Evolutionary conservation across 2,797 vertebrate genomes (phyloP).

Genomic region (Rhynchotus rufescens): DNA sequence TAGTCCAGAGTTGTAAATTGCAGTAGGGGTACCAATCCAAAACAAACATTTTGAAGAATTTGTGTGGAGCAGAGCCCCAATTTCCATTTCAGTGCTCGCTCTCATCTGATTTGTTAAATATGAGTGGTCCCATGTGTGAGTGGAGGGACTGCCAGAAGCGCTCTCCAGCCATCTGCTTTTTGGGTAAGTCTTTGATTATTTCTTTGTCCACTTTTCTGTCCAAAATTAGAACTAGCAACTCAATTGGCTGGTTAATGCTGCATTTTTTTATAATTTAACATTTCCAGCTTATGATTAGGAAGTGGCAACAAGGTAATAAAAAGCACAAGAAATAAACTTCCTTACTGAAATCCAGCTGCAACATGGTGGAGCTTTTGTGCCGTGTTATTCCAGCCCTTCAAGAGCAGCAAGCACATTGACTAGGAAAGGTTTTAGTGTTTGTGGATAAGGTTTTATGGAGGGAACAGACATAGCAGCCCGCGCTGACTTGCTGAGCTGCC

Average conservation of each 20-base stretch:
- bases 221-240: conserved; percentile 64
- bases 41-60: conserved; percentile 68
- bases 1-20: conserved; percentile 68
- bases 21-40: conserved; percentile 62
- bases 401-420: not conserved
- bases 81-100: conserved; percentile 66
- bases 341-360: not conserved
- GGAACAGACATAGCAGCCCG: not conserved
- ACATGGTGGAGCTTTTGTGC: not conserved
- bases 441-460: not conserved
- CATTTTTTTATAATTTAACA: conserved; percentile 58
- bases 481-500: not conserved
- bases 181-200: conserved; percentile 62
- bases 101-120: conserved; percentile 67
- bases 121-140: conserved; percentile 63
- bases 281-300: conserved; percentile 40
- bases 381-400: not conserved
- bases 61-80: conserved; percentile 54
- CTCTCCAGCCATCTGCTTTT: conserved; percentile 68
- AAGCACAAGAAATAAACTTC: conserved; percentile 1
- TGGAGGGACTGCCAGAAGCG: conserved; percentile 55
- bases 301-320: conserved; percentile 50
- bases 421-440: not conserved
- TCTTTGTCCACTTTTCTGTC: conserved; percentile 54
- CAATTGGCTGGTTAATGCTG: conserved; percentile 33